phyloP scores from a whole-genome alignment of 2,888 invertebrate species.

The Pachliopta kotzebuea region DNA sequence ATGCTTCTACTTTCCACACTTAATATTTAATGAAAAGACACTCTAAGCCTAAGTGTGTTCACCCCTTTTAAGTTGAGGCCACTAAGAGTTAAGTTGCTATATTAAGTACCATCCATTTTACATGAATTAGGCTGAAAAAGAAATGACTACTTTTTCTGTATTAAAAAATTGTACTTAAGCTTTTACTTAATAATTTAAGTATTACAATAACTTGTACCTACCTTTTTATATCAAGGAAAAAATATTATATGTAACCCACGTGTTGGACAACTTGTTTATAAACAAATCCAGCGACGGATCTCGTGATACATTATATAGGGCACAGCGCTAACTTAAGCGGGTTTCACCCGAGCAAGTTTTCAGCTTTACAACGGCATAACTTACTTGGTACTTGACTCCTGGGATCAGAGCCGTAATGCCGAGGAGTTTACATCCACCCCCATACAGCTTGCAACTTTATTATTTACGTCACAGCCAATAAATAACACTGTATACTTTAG shows the following conservation, averaged over 20 bases:
- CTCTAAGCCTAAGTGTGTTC: conserved; percentile 70
- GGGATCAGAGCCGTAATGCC: conserved; percentile 8
- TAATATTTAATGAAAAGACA: conserved; percentile 58
- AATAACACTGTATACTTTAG: neutral
- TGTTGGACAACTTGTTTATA: neutral
- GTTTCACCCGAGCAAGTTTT: conserved; percentile 13
- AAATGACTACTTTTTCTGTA: neutral
- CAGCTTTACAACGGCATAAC: conserved; percentile 15
- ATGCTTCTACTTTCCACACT: conserved; percentile 45
- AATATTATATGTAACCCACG: too few relatives aligned
- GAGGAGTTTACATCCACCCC: neutral
- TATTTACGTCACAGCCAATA: neutral
- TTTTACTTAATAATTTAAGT: too few relatives aligned
- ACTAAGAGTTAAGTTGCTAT: conserved; percentile 64
- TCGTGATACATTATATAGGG: neutral
- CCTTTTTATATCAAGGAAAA: too few relatives aligned
- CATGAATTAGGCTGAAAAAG: conserved; percentile 21
- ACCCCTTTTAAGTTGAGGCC: conserved; percentile 76
- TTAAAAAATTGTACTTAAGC: too few relatives aligned
- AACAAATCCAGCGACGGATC: conserved; percentile 1
- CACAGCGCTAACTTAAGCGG: conserved; percentile 13
- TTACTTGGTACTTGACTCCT: conserved; percentile 15
- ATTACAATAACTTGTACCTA: too few relatives aligned
- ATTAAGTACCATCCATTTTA: conserved; percentile 41
- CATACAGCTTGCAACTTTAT: neutral